These are phyloP conservation scores for Saguinus imperator DNA, from an alignment of 2,113 vertebrate species.

Conservation along the genomic window DNA sequence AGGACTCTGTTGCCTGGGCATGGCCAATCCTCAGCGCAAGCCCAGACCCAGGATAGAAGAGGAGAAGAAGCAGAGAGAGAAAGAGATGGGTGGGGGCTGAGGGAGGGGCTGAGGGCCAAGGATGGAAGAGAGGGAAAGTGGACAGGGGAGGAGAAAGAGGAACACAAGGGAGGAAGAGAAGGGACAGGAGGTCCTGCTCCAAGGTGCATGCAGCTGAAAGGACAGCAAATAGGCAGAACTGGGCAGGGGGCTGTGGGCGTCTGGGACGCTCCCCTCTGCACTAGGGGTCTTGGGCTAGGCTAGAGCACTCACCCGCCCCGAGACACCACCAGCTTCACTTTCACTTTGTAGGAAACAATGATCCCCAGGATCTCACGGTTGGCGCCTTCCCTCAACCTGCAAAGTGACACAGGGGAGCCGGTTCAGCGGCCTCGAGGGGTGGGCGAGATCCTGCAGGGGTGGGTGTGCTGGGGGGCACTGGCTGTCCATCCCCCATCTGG, in stretches of 20 bases:
- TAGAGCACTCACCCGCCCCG: slow-evolving; percentile 92
- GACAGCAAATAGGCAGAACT: neutral
- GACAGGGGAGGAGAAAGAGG: neutral
- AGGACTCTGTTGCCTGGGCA: neutral
- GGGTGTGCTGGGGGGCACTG: rapidly evolving
- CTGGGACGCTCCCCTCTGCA: neutral
- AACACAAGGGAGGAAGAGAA: neutral
- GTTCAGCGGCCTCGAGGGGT: neutral
- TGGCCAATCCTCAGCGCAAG: neutral
- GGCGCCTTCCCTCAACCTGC: slow-evolving; percentile 93
- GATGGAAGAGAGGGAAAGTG: neutral
- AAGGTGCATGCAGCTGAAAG: neutral
- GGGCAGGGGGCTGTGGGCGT: neutral
- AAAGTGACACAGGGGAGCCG: neutral
- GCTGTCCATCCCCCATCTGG: neutral
- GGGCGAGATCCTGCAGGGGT: neutral
- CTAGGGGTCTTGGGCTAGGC: neutral
- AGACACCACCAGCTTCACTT: slow-evolving; percentile 98
- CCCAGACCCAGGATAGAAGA: neutral
- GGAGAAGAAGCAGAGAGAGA: neutral
- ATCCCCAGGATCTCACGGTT: slow-evolving; percentile 97
- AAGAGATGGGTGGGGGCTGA: rapidly evolving
- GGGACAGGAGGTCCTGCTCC: neutral
- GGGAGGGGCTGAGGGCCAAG: neutral
- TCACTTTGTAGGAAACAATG: slow-evolving; percentile 98